Percentiles rank a stretch among this genome's conserved stretches.
Conservation (phyloP, 1,140 invertebrate species). For the Luehdorfia chinensis region DNA sequence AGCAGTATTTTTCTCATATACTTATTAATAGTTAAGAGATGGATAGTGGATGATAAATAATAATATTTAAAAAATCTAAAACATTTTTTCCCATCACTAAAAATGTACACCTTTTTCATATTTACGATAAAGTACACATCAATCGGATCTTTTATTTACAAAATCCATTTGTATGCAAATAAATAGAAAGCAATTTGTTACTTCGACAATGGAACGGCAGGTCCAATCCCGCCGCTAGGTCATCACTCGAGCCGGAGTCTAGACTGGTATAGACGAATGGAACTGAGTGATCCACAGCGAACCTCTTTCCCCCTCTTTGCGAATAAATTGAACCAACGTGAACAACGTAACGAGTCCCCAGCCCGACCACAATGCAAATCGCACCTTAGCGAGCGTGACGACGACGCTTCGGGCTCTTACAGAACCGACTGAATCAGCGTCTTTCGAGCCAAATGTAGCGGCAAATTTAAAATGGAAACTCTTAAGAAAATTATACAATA, state of each 20-base stretch:
- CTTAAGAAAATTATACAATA: not conserved
- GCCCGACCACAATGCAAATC: slow-evolving; percentile 34
- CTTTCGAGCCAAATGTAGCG: slow-evolving; percentile 8
- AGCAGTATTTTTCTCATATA: no score
- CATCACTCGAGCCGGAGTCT: not conserved
- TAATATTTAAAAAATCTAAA: no score
- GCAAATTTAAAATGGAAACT: slow-evolving; percentile 3
- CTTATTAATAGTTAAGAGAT: no score
- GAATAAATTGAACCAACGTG: slow-evolving; percentile 13
- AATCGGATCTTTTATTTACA: not conserved
- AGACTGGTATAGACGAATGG: slow-evolving; percentile 27
- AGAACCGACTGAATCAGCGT: slow-evolving; percentile 4
- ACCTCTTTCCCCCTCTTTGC: slow-evolving; percentile 10
- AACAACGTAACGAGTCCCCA: slow-evolving; percentile 24
- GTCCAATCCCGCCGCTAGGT: slow-evolving; percentile 3
- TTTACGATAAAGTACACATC: not conserved
- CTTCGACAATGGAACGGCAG: not conserved
- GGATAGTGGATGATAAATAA: no score
- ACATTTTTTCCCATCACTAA: no score
- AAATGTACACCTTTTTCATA: no score
- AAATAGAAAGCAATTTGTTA: not conserved
- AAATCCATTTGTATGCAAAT: not conserved
- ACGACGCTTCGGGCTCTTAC: not conserved
- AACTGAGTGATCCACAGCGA: slow-evolving; percentile 23
- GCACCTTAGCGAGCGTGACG: slow-evolving; percentile 13